Evolutionary conservation across 2,797 vertebrate species (phyloP), one percentile per base, ranked within the genome.

Genomic region (Gouania willdenowi): DNA sequence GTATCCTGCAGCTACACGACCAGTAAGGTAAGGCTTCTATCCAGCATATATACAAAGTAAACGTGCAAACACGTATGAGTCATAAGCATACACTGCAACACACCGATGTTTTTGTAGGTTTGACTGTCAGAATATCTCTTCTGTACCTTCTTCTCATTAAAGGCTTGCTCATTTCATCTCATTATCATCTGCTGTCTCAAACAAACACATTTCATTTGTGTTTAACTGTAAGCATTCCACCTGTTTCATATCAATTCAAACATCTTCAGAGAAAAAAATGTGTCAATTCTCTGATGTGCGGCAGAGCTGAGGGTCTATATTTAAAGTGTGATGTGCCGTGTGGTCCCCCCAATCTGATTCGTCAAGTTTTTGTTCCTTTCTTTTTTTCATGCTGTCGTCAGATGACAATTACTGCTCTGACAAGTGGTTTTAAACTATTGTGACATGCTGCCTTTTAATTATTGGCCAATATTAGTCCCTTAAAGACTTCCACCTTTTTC

Each of bases 1-100:
- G 48, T 65, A 73, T 84, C 75, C 78, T 77, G 72, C 75, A 80
- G 77, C 79, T 66, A 64, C 59, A 78, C 59, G 54, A 76, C 51
- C 42, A 38, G 51, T 55, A 77, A 29, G 51, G 30, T 31, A 24
- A 57, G 71, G 60, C 34, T 59, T 57, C 60, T 56, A 66, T 67
- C 71, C 60, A 42, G 65, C 55, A 71, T 40, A 54, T 44, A 68
- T 26, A 52, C 39, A 50, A 32, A 60, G 56, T 26, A 32, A 59
- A 41, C 34, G n/a, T n/a, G n/a, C n/a, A n/a, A n/a, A n/a, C n/a
- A n/a, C n/a, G n/a, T 21, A 21, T 11, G 13, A 14, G 20, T 4
- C 19, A 22, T 12, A 7, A 5, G 4, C 8, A 14, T 26, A 43
- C 39, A 44, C 15, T 31, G 1, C 16, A 20, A 5, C 24, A 37